Evolutionary conservation across 2,888 invertebrate species (phyloP), one percentile per base, ranked within the genome.

Genomic region (Eretmocerus hayati): DNA sequence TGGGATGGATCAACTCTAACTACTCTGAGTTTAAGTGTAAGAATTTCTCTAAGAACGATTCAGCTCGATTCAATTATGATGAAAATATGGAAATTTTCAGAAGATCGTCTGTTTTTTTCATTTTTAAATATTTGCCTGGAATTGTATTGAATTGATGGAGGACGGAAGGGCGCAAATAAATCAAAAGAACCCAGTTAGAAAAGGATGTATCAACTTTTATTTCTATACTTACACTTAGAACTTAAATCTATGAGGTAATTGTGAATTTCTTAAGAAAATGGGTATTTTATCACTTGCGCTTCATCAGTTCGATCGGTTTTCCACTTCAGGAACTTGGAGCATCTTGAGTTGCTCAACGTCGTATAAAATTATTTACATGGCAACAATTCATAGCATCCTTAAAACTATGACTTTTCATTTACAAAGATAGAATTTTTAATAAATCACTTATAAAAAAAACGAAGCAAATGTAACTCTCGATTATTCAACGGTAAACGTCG

Each of bases 171-270:
- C n/a, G n/a, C n/a, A n/a, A n/a, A n/a, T n/a, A n/a, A n/a, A n/a
- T n/a, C n/a, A n/a, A n/a, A n/a, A n/a, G n/a, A n/a, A n/a, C n/a
- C n/a, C n/a, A n/a, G n/a, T n/a, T n/a, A n/a, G n/a, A n/a, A 50
- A 50, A 53, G 48, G 46, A 46, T 33, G 42, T 46, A 46, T 22
- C 21, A 50, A 48, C 26, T 51, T 53, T 53, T 51, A 46, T 51
- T 54, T 33, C 46, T 50, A 48, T 35, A 46, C 46, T 26, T 54
- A 46, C 54, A 51, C 35, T 45, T 50, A 33, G 11, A 9, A 26
- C 11, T 26, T 26, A 26, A 26, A 5, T 47, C 19, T 46, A 47
- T 48, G 50, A 50, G 39, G 41, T 50, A 48, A 45, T 42, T 53
- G 31, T 42, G 6, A 45, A 13, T 42, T 37, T 42, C 26, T 37